phyloP scores from a whole-genome alignment of 92 coral and sea anemone genomes.

The Meandrina meandrites region DNA sequence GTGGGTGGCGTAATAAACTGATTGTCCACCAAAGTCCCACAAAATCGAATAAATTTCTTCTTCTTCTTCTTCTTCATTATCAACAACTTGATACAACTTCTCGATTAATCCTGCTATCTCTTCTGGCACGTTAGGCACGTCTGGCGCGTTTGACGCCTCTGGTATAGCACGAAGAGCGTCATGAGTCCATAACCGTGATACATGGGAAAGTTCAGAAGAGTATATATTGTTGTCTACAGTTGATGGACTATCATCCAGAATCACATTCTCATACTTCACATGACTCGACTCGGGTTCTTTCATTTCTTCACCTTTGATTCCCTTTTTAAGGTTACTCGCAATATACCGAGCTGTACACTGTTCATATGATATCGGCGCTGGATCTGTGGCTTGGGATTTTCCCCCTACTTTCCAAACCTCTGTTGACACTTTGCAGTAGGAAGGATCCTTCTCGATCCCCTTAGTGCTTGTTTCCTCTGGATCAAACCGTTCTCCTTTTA shows the following conservation, averaged over 20 bases:
- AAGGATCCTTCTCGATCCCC: background rate
- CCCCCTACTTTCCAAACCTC: conserved; percentile 1
- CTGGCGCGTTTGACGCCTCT: background rate
- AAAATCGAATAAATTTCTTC: background rate
- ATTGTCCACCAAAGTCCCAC: conserved; percentile 10
- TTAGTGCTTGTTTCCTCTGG: background rate
- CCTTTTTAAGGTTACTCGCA: background rate
- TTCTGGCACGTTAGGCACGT: background rate
- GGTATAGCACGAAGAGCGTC: background rate
- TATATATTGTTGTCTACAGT: background rate
- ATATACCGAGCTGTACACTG: background rate
- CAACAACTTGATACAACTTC: background rate
- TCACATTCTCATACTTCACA: background rate
- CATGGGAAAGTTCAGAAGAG: background rate
- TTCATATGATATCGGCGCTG: background rate
- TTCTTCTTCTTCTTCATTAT: background rate
- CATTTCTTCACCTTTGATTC: too few species aligned
- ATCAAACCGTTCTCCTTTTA: background rate
- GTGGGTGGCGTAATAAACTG: background rate
- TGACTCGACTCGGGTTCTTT: background rate
- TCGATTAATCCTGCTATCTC: background rate
- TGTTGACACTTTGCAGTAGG: background rate
- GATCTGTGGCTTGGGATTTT: background rate
- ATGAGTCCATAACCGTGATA: background rate
- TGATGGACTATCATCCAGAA: too few species aligned